Percentiles rank a stretch among this genome's conserved stretches.
Conservation (phyloP, 2,113 vertebrate genomes). For the Microcebus jonahi region DNA sequence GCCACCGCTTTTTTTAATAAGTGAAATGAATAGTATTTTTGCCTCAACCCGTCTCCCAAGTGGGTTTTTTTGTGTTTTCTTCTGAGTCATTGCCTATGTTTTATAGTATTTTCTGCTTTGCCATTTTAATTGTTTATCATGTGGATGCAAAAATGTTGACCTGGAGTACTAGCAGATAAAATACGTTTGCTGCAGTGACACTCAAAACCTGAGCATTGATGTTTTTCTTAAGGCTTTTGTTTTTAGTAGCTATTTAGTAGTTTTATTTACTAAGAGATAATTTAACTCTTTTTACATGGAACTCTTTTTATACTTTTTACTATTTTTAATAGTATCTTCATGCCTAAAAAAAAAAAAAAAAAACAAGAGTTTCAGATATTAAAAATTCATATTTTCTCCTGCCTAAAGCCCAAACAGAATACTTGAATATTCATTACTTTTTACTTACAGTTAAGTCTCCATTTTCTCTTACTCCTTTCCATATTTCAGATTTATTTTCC, state of each 20-base stretch:
- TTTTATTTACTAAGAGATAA: background rate
- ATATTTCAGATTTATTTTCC: background rate
- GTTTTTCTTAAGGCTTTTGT: conserved; percentile 13
- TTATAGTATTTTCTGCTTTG: background rate
- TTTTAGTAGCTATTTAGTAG: conserved; percentile 37
- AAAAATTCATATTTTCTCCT: background rate
- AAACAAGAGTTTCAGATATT: background rate
- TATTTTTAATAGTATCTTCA: background rate
- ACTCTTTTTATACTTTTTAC: background rate
- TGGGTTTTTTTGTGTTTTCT: background rate
- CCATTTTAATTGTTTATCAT: background rate
- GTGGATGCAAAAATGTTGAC: background rate
- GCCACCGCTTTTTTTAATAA: background rate
- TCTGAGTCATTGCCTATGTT: conserved; percentile 2
- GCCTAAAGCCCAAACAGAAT: background rate
- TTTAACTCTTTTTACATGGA: conserved; percentile 11
- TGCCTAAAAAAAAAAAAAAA: background rate
- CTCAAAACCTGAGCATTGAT: background rate
- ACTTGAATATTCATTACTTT: conserved; percentile 34
- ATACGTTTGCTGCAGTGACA: background rate
- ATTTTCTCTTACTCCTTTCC: background rate
- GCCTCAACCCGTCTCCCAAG: background rate
- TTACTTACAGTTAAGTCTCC: background rate
- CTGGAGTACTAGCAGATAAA: conserved; percentile 17
- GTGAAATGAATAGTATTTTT: background rate